Percentiles rank a stretch among this genome's conserved stretches.
These are phyloP conservation scores for Hydropsyche betteni DNA, from an alignment of 2,888 invertebrate genomes.

Conservation along the genomic window DNA sequence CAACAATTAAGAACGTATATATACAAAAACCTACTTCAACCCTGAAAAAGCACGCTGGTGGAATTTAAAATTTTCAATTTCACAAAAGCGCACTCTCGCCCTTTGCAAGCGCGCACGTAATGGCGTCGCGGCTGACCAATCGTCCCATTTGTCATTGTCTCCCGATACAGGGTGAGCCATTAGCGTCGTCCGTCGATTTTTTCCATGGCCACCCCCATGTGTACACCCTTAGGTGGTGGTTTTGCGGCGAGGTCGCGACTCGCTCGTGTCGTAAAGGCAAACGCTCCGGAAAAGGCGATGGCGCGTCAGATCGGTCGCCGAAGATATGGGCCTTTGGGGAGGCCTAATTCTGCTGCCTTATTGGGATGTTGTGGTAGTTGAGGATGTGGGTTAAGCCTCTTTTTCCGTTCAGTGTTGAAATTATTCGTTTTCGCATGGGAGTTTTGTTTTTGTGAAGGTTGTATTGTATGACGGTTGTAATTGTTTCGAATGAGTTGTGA, in stretches of 20 bases:
- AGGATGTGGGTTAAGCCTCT: too few species aligned
- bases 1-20: too few species aligned
- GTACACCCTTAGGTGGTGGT: conserved; percentile 8
- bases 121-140: conserved; percentile 37
- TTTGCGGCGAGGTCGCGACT: background rate
- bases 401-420: too few species aligned
- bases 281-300: conserved; percentile 36
- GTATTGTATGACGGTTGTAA: too few species aligned
- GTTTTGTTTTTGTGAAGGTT: too few species aligned
- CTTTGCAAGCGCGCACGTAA: too few species aligned
- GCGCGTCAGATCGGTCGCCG: conserved; percentile 1
- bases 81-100: background rate
- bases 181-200: conserved; percentile 35
- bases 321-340: background rate
- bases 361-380: too few species aligned
- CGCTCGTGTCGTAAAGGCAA: conserved; percentile 26
- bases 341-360: too few species aligned
- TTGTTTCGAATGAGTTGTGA: too few species aligned
- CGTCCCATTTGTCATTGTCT: conserved; percentile 43
- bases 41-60: too few species aligned
- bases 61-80: background rate
- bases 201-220: conserved; percentile 4
- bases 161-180: conserved; percentile 30
- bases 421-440: too few species aligned
- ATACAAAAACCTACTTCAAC: too few species aligned